A percentile compares a stretch with the other conserved stretches of the same genome.
Conservation (phyloP, 2,797 vertebrate genomes). For the Chloroceryle amazona region DNA sequence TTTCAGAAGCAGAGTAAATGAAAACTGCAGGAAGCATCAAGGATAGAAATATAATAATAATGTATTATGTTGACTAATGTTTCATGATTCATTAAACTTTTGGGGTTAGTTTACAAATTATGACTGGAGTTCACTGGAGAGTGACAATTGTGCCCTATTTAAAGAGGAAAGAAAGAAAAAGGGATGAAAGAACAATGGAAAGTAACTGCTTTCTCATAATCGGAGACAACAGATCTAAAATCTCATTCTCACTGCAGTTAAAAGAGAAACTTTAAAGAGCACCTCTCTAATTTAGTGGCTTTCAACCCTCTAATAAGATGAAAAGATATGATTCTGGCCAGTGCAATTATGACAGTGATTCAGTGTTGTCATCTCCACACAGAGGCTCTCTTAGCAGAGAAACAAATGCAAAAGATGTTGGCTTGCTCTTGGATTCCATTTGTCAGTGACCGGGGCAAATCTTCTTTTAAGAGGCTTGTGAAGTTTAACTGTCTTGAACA, state of each 20-base stretch:
- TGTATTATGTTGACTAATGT: background rate
- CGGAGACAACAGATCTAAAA: background rate
- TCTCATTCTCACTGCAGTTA: background rate
- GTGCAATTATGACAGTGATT: background rate
- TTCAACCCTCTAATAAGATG: background rate
- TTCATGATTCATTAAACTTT: background rate
- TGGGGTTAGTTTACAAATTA: background rate
- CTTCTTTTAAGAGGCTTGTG: background rate
- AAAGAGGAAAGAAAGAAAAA: background rate
- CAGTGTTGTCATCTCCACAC: background rate
- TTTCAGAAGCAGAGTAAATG: background rate
- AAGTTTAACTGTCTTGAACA: background rate
- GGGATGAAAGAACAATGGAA: background rate
- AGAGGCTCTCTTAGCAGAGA: background rate
- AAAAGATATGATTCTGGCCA: background rate
- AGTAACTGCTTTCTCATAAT: background rate
- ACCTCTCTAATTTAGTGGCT: background rate
- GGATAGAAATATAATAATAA: background rate
- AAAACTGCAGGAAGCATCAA: background rate
- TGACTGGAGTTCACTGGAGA: background rate
- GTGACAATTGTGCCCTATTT: background rate
- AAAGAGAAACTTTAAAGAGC: background rate
- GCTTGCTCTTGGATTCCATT: background rate
- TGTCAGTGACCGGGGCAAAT: background rate
- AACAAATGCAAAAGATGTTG: background rate